Conservation (phyloP, 2,113 vertebrate genomes). For the Nyctereutes procyonoides region DNA sequence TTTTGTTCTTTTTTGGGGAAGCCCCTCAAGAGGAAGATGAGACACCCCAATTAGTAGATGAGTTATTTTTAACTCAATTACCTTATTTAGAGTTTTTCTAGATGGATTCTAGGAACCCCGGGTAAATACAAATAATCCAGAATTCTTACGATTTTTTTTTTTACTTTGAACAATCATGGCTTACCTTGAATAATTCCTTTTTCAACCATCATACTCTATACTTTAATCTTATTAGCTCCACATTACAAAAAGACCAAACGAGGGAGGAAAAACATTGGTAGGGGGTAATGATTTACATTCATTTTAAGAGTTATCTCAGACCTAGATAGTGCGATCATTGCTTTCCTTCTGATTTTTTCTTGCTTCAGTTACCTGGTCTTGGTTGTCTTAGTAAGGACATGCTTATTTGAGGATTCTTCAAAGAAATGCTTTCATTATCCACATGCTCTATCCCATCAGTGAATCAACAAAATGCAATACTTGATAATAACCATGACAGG, state of each 20-base stretch:
- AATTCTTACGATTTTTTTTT: not conserved
- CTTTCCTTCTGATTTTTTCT: not conserved
- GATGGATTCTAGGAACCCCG: not conserved
- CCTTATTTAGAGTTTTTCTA: not conserved
- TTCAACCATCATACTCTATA: not conserved
- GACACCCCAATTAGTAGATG: rapidly evolving
- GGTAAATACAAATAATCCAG: not conserved
- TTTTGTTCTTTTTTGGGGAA: not conserved
- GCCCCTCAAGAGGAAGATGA: not conserved
- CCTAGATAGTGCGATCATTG: not conserved
- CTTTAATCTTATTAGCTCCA: not conserved
- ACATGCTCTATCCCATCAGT: not conserved
- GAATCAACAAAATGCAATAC: not conserved
- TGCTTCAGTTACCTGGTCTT: not conserved
- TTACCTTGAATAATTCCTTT: not conserved
- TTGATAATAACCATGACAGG: not conserved
- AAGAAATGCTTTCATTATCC: not conserved
- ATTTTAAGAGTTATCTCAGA: not conserved
- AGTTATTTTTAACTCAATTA: slow-evolving; percentile 1
- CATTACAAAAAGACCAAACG: not conserved
- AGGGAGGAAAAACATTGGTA: too few relatives aligned
- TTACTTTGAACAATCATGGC: not conserved
- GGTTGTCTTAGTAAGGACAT: not conserved
- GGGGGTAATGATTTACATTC: not conserved
- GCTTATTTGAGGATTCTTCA: not conserved